phyloP scores from a whole-genome alignment of 1,140 invertebrate genomes.

The Polypedilum vanderplanki region DNA sequence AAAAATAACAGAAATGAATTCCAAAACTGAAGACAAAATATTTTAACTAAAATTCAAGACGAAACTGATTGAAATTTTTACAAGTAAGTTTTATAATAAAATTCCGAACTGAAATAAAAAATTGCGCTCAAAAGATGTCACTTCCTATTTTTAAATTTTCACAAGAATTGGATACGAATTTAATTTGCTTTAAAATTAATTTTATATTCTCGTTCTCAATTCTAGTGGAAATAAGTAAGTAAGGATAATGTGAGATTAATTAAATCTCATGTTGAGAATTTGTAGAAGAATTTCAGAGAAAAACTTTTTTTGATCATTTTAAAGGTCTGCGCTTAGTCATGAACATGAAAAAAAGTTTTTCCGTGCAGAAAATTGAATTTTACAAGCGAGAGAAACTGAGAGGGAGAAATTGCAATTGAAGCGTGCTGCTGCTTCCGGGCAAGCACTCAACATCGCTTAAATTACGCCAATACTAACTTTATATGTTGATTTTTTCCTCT shows the following conservation, averaged over 20 bases:
- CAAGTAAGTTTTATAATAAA: too few species aligned
- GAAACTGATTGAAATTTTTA: too few species aligned
- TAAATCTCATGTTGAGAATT: background rate
- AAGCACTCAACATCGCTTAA: background rate
- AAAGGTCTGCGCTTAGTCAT: too few species aligned
- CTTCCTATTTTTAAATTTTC: background rate
- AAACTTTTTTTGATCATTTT: background rate
- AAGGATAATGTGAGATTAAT: conserved; percentile 10
- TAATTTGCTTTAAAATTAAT: background rate
- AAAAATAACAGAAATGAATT: too few species aligned
- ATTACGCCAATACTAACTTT: conserved; percentile 6
- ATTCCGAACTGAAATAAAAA: too few species aligned
- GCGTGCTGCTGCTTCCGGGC: conserved; percentile 1
- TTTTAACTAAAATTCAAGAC: too few species aligned
- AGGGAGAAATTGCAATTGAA: background rate
- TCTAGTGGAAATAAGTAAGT: conserved; percentile 18
- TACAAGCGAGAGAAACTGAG: background rate
- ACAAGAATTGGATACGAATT: background rate
- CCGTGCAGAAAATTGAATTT: conserved; percentile 17
- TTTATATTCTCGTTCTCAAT: background rate
- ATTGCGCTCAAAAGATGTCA: too few species aligned
- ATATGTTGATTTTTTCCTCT: background rate
- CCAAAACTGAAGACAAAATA: too few species aligned
- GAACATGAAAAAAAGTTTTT: background rate
- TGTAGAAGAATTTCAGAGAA: background rate